Evolutionary conservation across 2,113 vertebrate genomes (phyloP).

Genomic region (Osmerus mordax): DNA sequence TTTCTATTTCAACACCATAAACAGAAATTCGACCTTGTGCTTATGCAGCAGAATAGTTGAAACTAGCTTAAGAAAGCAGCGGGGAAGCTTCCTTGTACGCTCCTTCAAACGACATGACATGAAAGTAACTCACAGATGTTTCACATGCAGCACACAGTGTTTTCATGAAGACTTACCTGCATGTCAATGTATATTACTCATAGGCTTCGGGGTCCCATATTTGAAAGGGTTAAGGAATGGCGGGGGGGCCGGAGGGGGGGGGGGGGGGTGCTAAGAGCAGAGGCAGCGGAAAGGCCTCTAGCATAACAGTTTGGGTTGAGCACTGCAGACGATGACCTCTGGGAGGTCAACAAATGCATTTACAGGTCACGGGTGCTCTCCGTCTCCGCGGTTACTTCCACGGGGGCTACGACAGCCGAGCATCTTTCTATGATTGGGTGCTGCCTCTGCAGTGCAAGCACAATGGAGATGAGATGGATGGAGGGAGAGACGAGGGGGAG

Average conservation of each 20-base stretch:
- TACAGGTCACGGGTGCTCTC: constrained; percentile 27
- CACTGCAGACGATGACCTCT: constrained; percentile 5
- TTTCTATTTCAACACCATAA: neutral
- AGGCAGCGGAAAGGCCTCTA: neutral
- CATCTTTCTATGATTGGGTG: constrained; percentile 34
- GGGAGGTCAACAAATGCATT: constrained; percentile 29
- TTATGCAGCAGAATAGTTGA: neutral
- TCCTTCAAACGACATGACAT: no score
- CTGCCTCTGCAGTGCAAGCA: constrained; percentile 27
- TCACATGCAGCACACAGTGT: neutral
- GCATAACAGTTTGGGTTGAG: constrained; percentile 24
- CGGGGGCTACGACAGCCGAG: constrained; percentile 3
- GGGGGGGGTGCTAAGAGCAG: neutral
- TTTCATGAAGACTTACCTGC: neutral
- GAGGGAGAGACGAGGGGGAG: neutral
- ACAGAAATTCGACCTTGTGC: neutral
- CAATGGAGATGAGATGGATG: constrained; percentile 25
- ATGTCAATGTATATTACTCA: constrained; percentile 8
- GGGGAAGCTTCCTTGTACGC: no score
- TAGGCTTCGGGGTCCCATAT: neutral
- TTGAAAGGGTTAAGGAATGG: neutral
- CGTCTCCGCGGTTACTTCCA: constrained; percentile 19
- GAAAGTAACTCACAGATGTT: no score
- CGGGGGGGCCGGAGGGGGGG: no score
- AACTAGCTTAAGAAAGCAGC: neutral